Base-by-base conservation (phyloP, 1,140 invertebrate genomes). In the Spodoptera litura region DNA sequence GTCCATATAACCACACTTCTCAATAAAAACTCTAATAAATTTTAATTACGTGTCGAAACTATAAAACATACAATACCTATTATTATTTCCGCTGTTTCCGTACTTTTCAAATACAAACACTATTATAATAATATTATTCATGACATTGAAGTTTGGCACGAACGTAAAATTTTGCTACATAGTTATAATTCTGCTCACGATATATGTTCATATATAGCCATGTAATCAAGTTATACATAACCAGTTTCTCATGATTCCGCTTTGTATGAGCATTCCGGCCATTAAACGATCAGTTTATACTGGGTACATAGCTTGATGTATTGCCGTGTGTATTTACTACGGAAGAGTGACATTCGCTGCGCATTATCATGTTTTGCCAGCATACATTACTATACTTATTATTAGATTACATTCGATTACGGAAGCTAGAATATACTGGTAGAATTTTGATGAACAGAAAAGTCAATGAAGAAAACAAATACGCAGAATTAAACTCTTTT, bases 311-410 rank as follows among this genome's bases (percentile, higher is more conserved):
- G 3, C 31, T 31, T 31, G 31, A 31, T 31, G 31, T 31, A 2
- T 31, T 31, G 3, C 31, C 31, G 31, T 31, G 31, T 31, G 31
- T 64, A 64, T 8, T 25, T 52, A 70, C 25, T 70, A 53, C 66
- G 66, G 66, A 70, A 53, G 49, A 53, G 13, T n/a, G n/a, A 6
- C 44, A 44, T 64, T 44, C 27, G 15, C 61, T 38, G 38, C 38
- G 38, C 10, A 49, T 15, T 15, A 52, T 35, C 13, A 53, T 53
- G 66, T 70, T 70, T 70, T 70, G 12, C 27, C 25, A 53, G 49
- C 66, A 53, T 70, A 70, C 15, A 70, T 70, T 70, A 70, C 49
- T 53, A 53, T 70, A n/a, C 25, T 27, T 70, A 53, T 53, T 70
- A 70, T 52, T 70, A 52, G 20, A 52, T 53, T 53, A 70, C 49